Evolutionary conservation across 2,113 vertebrate species (phyloP), one percentile per base, ranked within the genome.

Genomic region (Proteles cristata): DNA sequence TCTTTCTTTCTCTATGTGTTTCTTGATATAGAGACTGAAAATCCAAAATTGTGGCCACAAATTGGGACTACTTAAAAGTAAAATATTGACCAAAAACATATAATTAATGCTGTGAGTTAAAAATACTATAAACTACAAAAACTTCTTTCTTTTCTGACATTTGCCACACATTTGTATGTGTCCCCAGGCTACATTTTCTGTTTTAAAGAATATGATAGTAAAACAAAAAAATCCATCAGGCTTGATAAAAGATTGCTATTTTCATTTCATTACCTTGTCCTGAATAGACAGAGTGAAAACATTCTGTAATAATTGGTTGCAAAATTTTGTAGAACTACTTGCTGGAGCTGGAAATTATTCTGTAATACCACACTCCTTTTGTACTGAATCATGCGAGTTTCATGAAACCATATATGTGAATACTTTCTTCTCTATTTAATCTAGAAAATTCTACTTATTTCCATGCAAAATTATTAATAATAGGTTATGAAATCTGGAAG

Each of bases 391-490:
- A 58, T 16, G 43, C 39, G 25, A 93, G 9, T 79, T 96, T 95
- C 11, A 5, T 92, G 71, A 93, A 96, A 84, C 35, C 68, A 9
- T 90, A 2, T 74, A 50, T 84, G 45, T 65, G 28, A 86, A 74
- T 83, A 68, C 39, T 96, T 87, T 95, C 25, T 93, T 31, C 71
- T 50, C 12, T 79, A 31, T 53, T 35, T 90, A 31, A 82, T 87
- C 58, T 84, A 71, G 87, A 50, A 91, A 96, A 68, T 86, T 21
- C 11, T 93, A 7, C 79, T 19, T 88, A 26, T 90, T 45, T 73
- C 68, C 35, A 19, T 80, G 68, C 48, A 86, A 80, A 95, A 63
- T 28, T 90, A n/a, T 92, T 85, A 93, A 53, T 66, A 79, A 65
- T 28, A 33, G 23, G 15, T 76, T 66, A 76, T 28, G 33, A 48